Evolutionary conservation across 2,113 vertebrate genomes (phyloP).

Genomic region (Ptilorrhoa leucosticta): DNA sequence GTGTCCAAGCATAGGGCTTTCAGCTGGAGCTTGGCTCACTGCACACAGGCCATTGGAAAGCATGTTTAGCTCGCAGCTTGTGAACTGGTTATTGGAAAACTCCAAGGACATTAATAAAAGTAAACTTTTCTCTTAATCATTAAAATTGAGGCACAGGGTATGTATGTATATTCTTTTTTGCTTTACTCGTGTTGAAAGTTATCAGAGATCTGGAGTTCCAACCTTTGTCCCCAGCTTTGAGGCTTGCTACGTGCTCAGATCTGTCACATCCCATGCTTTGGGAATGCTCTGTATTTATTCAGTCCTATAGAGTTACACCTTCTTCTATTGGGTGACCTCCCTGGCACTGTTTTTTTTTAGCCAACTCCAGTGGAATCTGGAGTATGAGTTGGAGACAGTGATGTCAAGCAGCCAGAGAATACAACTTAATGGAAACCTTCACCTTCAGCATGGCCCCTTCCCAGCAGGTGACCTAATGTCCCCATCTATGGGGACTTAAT

Average conservation of each 20-base stretch:
- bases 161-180: background rate
- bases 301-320: background rate
- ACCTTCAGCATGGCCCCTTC: background rate
- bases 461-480: background rate
- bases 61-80: background rate
- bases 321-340: background rate
- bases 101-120: background rate
- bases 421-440: background rate
- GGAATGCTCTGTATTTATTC: background rate
- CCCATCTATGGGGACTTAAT: rapidly evolving
- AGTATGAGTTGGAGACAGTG: background rate
- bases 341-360: background rate
- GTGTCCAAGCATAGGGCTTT: background rate
- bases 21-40: background rate
- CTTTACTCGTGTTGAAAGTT: background rate
- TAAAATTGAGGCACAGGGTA: background rate
- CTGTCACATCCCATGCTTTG: background rate
- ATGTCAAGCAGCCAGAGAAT: background rate
- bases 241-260: background rate
- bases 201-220: background rate
- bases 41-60: background rate
- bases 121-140: background rate
- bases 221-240: background rate
- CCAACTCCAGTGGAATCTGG: background rate
- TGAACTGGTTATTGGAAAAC: background rate